Evolutionary conservation across 2,888 invertebrate species (phyloP), one percentile per base, ranked within the genome.

Genomic region (Helobdella robusta): DNA sequence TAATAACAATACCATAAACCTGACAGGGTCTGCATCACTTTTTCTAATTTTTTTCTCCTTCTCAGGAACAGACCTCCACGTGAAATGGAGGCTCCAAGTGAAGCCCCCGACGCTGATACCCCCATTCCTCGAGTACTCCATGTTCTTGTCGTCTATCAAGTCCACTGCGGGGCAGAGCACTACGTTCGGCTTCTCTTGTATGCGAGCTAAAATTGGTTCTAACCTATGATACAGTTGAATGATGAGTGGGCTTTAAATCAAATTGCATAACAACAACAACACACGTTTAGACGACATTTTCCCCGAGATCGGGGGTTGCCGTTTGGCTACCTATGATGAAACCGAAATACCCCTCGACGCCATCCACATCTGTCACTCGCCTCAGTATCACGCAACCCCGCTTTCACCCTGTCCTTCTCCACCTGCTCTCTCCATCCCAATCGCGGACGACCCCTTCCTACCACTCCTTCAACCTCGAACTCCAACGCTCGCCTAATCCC

Each of bases 131-230:
- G 73, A 74, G 69, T 76, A 78, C 62, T 72, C 71, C n/a, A 92
- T 84, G 59, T 84, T 87, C 71, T 85, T 83, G 69, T 88, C 87
- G 78, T 89, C 89, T 73, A 97, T 92, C 66, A 89, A 88, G 81
- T 97, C 97, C 71, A 97, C 97, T 73, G 93, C 90, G 56, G 97
- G 97, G 73, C 92, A 89, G 64, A 92, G 82, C 8, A 94, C 89
- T 15, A 89, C 86, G 32, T 84, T 86, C 0, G 85, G 82, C 40
- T 88, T 85, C 71, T 89, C 86, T 79, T 88, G 87, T 75, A 94
- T 88, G 64, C 93, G 83, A 70, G 88, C 85, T 71, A 95, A 82
- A 61, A 95, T 80, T 0, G 97, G 97, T 75, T 94, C 88, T 68
- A 93, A 83, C 86, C 86, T 82, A 50, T 20, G 56, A 40, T 40